Percentiles rank a stretch among this genome's conserved stretches.
Evolutionary conservation across 2,888 invertebrate genomes (phyloP).

Genomic region (Ectropis crepuscularia): DNA sequence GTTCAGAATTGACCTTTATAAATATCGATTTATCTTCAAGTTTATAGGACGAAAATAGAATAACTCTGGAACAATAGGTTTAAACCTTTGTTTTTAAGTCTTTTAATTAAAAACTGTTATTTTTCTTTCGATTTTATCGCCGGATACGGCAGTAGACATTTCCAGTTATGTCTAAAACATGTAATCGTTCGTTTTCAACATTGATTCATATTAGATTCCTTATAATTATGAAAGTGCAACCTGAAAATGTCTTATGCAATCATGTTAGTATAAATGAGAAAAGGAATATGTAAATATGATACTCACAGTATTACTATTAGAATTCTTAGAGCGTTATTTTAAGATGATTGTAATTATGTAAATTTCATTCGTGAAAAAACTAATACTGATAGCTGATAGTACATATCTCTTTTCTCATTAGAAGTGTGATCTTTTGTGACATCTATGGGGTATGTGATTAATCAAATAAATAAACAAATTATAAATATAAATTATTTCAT

Average conservation of each 20-base stretch:
- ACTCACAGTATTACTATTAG: neutral
- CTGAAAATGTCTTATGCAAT: conserved; percentile 34
- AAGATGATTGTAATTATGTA: conserved; percentile 2
- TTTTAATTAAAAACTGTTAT: too few relatives aligned
- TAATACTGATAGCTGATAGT: neutral
- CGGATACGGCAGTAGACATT: too few relatives aligned
- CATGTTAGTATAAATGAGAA: conserved; percentile 64
- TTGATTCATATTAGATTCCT: too few relatives aligned
- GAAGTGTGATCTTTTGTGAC: conserved; percentile 59
- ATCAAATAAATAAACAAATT: conserved; percentile 61
- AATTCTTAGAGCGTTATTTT: neutral
- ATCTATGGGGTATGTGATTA: conserved; percentile 51
- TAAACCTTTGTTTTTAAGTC: too few relatives aligned
- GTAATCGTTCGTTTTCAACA: too few relatives aligned
- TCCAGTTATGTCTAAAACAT: too few relatives aligned
- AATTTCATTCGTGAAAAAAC: conserved; percentile 1
- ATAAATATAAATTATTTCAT: conserved; percentile 28
- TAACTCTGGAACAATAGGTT: too few relatives aligned
- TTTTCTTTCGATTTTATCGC: too few relatives aligned
- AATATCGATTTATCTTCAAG: too few relatives aligned
- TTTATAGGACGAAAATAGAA: too few relatives aligned
- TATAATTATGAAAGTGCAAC: conserved; percentile 1
- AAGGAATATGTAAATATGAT: conserved; percentile 53
- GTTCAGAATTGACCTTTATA: too few relatives aligned
- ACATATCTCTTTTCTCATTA: conserved; percentile 68